Base-by-base conservation (phyloP, 2,888 invertebrate genomes). In the Exephanes ischioxanthus region DNA sequence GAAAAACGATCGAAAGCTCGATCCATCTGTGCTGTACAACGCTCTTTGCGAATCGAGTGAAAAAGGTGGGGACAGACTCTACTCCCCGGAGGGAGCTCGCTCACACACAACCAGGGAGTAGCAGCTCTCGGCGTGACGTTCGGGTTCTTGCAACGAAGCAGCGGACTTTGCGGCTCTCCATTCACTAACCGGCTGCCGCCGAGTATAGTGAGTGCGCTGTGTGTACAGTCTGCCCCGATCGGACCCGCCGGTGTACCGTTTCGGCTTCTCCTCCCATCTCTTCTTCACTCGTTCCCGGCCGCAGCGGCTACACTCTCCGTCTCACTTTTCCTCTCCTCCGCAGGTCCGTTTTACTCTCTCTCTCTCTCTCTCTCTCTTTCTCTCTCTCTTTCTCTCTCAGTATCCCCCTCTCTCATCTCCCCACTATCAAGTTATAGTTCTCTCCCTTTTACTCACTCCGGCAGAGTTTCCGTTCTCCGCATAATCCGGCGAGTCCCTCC, bases 141-240 rank as follows among this genome's bases (percentile, higher is more conserved):
- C 88, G 48, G 33, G 26, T 72, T 55, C 55, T 51, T 45, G 71
- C 70, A 45, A 37, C 22, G 87, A 73, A 81, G 83, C 86, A 86
- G 84, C 86, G 84, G 87, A 81, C 88, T 87, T 87, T 84, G 89
- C 90, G 77, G 37, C 67, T 67, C 66, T 92, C 92, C 92, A 93
- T 92, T 92, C 92, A 92, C 92, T 91, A 91, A 90, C 90, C 89
- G 90, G 90, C 90, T 22, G 63, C 73, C 53, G 63, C 16, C 53
- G 37, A 87, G 88, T 87, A 86, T 89, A 85, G 61, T 4, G 30
- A 30, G 14, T 61, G 61, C 88, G 89, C 84, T 89, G 86, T 83
- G 83, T 80, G 86, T 87, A 68, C 63, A 37, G 33, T 41, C 51
- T 51, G 82, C 11, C 14, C 85, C 80, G 80, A 76, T 76, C 80